Conservation (phyloP, 2,888 invertebrate genomes). For the Himalopsyche japonica region DNA sequence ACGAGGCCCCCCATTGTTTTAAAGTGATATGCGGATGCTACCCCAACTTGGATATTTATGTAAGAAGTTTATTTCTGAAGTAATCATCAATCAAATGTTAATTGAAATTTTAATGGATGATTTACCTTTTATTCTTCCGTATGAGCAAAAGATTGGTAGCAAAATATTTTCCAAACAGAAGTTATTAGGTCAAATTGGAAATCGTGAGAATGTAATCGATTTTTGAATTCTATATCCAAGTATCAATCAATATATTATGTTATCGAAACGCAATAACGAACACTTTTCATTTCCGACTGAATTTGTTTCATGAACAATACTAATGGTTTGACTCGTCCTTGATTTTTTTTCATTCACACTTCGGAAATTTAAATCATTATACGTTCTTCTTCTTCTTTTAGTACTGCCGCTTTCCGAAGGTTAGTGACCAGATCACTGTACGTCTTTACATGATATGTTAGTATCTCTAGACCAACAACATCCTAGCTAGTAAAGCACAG, state of each 20-base stretch:
- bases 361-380: too few relatives aligned
- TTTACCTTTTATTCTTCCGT: constrained; percentile 17
- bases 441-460: too few relatives aligned
- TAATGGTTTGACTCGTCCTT: too few relatives aligned
- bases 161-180: constrained; percentile 24
- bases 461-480: too few relatives aligned
- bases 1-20: constrained; percentile 28
- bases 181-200: constrained; percentile 31
- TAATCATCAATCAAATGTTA: constrained; percentile 36
- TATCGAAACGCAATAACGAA: not conserved
- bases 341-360: too few relatives aligned
- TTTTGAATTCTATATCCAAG: not conserved
- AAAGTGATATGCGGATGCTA: constrained; percentile 28
- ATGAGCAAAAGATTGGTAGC: constrained; percentile 11
- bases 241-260: not conserved
- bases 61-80: constrained; percentile 30
- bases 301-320: too few relatives aligned
- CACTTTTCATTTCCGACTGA: too few relatives aligned
- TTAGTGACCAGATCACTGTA: too few relatives aligned
- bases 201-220: constrained; percentile 23
- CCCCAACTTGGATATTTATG: constrained; percentile 36
- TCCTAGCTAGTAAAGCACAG: too few relatives aligned
- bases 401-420: too few relatives aligned
- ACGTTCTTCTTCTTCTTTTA: too few relatives aligned
- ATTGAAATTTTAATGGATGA: constrained; percentile 37